These are phyloP conservation scores for Peromyscus californicus DNA, from an alignment of 2,113 vertebrate genomes.

Conservation along the genomic window DNA sequence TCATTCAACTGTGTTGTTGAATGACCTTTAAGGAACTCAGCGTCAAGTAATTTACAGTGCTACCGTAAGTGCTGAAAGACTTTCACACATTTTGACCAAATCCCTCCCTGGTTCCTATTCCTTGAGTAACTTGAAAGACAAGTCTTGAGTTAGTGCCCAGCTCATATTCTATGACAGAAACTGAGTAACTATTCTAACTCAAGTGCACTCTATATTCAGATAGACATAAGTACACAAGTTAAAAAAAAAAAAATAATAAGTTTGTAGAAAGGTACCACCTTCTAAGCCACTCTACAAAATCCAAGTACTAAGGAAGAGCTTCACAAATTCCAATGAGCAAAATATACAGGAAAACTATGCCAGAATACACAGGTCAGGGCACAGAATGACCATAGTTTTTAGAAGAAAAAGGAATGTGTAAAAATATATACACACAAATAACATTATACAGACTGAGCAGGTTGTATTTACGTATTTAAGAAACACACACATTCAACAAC, in stretches of 20 bases:
- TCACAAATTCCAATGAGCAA: background rate
- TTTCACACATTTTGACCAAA: background rate
- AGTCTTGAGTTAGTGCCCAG: background rate
- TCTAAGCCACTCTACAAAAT: slow-evolving; percentile 6
- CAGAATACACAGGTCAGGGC: slow-evolving; percentile 27
- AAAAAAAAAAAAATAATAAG: background rate
- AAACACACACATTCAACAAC: background rate
- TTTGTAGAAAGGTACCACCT: slow-evolving; percentile 5
- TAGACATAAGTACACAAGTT: background rate
- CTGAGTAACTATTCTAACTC: background rate
- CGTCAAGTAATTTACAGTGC: background rate
- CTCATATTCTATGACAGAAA: background rate
- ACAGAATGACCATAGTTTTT: background rate
- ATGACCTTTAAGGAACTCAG: background rate
- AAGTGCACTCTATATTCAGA: background rate
- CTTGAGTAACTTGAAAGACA: background rate
- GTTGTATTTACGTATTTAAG: background rate
- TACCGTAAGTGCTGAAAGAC: background rate
- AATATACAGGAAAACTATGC: background rate
- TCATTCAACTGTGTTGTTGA: background rate
- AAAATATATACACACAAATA: background rate
- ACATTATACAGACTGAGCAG: background rate
- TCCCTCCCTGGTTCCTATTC: background rate
- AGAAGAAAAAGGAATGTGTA: background rate
- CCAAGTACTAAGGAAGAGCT: background rate